Conservation (phyloP, 2,797 vertebrate genomes). For the Cuniculus paca region DNA sequence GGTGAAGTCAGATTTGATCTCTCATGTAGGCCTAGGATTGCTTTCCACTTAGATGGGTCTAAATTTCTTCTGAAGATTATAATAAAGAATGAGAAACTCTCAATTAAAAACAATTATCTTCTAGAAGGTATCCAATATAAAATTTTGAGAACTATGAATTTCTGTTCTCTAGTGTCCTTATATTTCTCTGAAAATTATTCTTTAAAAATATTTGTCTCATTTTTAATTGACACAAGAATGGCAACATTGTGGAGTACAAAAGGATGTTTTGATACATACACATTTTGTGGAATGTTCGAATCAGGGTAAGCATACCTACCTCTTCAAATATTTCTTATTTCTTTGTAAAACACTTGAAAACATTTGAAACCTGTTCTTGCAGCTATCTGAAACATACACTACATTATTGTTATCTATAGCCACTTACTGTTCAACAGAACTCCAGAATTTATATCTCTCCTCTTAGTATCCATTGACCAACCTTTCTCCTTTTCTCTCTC, state of each 20-base stretch:
- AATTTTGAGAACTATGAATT: not conserved
- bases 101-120: not conserved
- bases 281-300: not conserved
- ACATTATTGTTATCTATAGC: not conserved
- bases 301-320: not conserved
- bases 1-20: constrained; percentile 85
- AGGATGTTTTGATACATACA: not conserved
- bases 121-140: not conserved
- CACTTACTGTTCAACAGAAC: not conserved
- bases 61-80: constrained; percentile 91
- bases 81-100: constrained; percentile 51
- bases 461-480: not conserved
- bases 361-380: not conserved
- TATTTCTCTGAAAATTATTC: not conserved
- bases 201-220: not conserved
- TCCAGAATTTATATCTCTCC: not conserved
- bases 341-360: not conserved
- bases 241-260: not conserved
- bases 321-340: not conserved
- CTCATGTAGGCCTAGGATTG: constrained; percentile 90
- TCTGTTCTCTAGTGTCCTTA: not conserved
- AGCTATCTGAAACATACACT: not conserved
- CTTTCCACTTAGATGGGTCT: constrained; percentile 90
- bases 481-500: not conserved
- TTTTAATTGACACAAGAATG: not conserved